Evolutionary conservation across 30 jellyfish, hydroid and myxozoan genomes (phyloP), one percentile per base, ranked within the genome.

Genomic region (Pelagia noctiluca): DNA sequence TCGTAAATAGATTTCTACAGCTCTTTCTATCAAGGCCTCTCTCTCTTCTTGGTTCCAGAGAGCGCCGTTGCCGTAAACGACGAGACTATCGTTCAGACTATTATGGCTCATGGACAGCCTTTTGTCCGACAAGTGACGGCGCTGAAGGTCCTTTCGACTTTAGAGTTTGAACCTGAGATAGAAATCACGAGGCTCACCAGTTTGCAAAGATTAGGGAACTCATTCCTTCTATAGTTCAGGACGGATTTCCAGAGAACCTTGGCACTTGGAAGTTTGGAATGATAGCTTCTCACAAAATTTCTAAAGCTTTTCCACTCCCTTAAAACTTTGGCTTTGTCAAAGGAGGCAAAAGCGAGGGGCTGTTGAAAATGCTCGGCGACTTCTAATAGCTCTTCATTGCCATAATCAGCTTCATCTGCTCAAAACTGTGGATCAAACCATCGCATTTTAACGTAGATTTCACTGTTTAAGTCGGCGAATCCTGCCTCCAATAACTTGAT

Each of bases 241-340:
- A 80, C 90, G 22, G 50, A 23, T 76, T 54, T 53, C 90, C 88
- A 57, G 71, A 57, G 71, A 57, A 18, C 71, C 25, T 57, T 57
- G 71, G 78, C 78, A 22, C 24, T 52, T 22, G 78, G 50, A 24
- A 64, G 78, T 50, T 75, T 47, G 10, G 25, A 25, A 34, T 25
- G 57, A 64, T 76, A 64, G 36, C 79, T 76, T 36, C 64, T 31
- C 71, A 30, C 88, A 60, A 22, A 31, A 24, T 7, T 76, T 21
- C 57, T 76, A 33, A 76, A 76, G 62, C 71, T 76, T 76, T 76
- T 50, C 64, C 88, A 76, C 63, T 76, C 88, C 65, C 71, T 35
- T 37, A 57, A 50, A 50, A 50, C 79, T 54, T 33, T 57, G 18
- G 12, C 53, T 23, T n/a, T 18, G 83, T 75, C 79, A 33, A 50